These are phyloP conservation scores for Macropodus opercularis DNA, from an alignment of 2,797 vertebrate species.

Conservation along the genomic window DNA sequence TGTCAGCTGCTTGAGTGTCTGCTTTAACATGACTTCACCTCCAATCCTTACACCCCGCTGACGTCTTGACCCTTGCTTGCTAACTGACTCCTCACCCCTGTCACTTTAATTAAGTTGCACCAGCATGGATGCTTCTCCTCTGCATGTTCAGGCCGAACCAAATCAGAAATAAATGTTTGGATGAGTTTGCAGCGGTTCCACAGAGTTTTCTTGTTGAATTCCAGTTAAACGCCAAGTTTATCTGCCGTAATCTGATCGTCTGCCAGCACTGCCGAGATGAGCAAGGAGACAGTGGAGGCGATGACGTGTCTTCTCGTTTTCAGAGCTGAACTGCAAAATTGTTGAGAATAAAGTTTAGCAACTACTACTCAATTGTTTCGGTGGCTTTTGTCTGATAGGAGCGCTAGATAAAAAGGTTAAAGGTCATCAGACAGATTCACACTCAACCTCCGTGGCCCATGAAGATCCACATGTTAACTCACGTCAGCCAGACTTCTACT, in stretches of 20 bases:
- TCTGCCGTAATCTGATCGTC: slow-evolving; percentile 29
- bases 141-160: not conserved
- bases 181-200: not conserved
- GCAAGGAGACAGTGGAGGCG: slow-evolving; percentile 17
- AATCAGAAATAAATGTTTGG: not conserved
- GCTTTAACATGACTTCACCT: slow-evolving; percentile 8
- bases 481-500: no score
- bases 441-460: not conserved
- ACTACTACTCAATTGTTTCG: no score
- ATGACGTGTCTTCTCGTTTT: slow-evolving; percentile 7
- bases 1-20: not conserved
- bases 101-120: not conserved
- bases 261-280: not conserved
- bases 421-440: not conserved
- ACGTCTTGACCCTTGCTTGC: slow-evolving; percentile 25
- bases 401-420: not conserved
- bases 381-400: not conserved
- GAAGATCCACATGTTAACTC: no score
- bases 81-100: not conserved
- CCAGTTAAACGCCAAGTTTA: slow-evolving; percentile 21
- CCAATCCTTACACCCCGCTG: slow-evolving; percentile 9
- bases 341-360: no score
- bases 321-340: no score
- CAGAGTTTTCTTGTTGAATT: not conserved
- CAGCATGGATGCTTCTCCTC: not conserved